A percentile compares a stretch with the other conserved stretches of the same genome.
Evolutionary conservation across 2,797 vertebrate species (phyloP).

Genomic region (Sphenopsis melanotis): DNA sequence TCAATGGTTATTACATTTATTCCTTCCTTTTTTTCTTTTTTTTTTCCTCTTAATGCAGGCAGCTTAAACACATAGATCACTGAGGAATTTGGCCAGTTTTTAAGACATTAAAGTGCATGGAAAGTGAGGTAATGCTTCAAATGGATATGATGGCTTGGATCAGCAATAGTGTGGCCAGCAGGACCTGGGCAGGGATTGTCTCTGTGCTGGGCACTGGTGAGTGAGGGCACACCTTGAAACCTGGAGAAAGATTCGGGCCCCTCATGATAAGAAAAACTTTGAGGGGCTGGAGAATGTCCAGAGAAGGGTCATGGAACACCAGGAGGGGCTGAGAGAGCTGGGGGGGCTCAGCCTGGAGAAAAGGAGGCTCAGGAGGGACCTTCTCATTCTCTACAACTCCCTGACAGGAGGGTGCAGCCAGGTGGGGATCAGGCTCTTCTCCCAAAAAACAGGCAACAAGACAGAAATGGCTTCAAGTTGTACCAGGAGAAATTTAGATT

Average conservation of each 20-base stretch:
- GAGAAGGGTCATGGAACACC: not conserved
- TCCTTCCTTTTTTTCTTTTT: not conserved
- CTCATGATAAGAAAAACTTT: not conserved
- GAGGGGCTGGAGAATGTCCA: not conserved
- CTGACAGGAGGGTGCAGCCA: fast-evolving
- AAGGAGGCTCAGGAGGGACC: not conserved
- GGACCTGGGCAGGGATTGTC: not conserved
- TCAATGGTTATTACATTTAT: slow-evolving; percentile 35
- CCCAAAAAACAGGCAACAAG: not conserved
- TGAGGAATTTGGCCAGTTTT: not conserved
- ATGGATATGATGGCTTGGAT: not conserved
- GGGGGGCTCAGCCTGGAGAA: not conserved
- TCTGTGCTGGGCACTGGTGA: not conserved
- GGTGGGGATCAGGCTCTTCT: not conserved
- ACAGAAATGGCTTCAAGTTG: not conserved
- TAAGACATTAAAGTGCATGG: not conserved
- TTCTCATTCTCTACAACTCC: not conserved
- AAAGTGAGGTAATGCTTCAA: not conserved
- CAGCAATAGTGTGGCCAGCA: not conserved
- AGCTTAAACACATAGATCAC: not conserved
- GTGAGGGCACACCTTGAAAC: not conserved
- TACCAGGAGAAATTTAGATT: not conserved
- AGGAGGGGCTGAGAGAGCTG: not conserved
- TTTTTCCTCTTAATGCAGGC: not conserved
- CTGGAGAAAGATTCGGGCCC: not conserved